phyloP scores from a whole-genome alignment of 2,113 vertebrate species.

The Phalacrocorax pelagicus region DNA sequence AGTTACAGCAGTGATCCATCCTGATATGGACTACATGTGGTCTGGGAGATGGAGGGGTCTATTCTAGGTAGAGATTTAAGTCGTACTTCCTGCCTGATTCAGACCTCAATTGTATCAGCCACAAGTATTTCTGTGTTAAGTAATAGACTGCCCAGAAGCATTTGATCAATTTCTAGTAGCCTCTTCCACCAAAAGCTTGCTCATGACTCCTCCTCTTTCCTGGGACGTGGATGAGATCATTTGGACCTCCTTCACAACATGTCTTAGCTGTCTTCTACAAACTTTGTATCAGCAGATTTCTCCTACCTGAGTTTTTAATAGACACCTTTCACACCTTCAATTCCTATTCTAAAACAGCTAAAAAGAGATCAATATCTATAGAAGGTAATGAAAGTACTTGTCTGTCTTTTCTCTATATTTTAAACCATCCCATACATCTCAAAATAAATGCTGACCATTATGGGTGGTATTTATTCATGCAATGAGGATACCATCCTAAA shows the following conservation, averaged over 20 bases:
- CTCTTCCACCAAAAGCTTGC: background rate
- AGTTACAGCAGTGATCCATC: background rate
- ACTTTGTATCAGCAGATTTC: background rate
- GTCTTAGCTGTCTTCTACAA: accelerated
- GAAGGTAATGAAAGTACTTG: background rate
- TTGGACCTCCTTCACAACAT: background rate
- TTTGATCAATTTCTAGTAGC: background rate
- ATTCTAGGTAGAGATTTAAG: background rate
- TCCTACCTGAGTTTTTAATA: background rate
- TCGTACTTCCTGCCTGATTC: background rate
- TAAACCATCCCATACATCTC: background rate
- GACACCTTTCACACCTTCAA: background rate
- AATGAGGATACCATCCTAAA: background rate
- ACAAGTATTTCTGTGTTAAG: background rate
- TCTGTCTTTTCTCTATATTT: background rate
- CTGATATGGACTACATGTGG: background rate
- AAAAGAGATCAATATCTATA: background rate
- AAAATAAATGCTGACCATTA: background rate
- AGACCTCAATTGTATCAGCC: background rate
- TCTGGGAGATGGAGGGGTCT: background rate
- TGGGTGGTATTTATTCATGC: background rate
- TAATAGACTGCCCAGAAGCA: background rate
- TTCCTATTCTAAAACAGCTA: background rate
- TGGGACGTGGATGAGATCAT: background rate
- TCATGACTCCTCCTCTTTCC: background rate